Evolutionary conservation across 2,113 vertebrate species (phyloP).

Genomic region (Ovibos moschatus): DNA sequence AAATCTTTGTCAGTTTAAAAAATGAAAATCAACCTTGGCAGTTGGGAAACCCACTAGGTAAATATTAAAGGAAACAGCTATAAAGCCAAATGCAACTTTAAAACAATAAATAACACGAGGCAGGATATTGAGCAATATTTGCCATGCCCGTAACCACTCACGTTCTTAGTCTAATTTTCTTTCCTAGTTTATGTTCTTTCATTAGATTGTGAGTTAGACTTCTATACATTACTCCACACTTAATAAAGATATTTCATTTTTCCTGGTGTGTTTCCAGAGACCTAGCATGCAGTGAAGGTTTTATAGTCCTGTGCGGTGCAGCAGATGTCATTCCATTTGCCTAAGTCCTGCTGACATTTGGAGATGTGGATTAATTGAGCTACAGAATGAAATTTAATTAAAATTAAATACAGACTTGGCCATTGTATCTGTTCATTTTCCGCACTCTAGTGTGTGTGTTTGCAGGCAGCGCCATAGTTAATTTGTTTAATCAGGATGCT

Average conservation of each 20-base stretch:
- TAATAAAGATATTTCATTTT: constrained; percentile 79
- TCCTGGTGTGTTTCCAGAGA: constrained; percentile 83
- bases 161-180: constrained; percentile 58
- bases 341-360: constrained; percentile 98
- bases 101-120: constrained; percentile 53
- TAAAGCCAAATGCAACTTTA: constrained; percentile 49
- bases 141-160: constrained; percentile 15
- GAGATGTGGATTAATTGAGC: constrained; percentile 93
- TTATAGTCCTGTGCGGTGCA: constrained; percentile 89
- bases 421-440: constrained; percentile 87
- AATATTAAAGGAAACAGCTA: constrained; percentile 50
- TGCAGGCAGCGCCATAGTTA: constrained; percentile 84
- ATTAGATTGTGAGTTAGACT: constrained; percentile 67
- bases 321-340: constrained; percentile 99
- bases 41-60: background rate
- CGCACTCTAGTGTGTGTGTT: constrained; percentile 82
- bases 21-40: background rate
- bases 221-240: constrained; percentile 72
- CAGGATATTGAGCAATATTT: constrained; percentile 55
- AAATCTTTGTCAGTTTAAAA: background rate
- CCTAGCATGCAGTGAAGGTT: constrained; percentile 86
- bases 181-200: constrained; percentile 55
- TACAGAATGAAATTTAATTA: constrained; percentile 96
- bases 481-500: constrained; percentile 89
- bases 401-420: constrained; percentile 92